Evolutionary conservation across 1,140 invertebrate species (phyloP).

Genomic region (Adoxophyes honmai): DNA sequence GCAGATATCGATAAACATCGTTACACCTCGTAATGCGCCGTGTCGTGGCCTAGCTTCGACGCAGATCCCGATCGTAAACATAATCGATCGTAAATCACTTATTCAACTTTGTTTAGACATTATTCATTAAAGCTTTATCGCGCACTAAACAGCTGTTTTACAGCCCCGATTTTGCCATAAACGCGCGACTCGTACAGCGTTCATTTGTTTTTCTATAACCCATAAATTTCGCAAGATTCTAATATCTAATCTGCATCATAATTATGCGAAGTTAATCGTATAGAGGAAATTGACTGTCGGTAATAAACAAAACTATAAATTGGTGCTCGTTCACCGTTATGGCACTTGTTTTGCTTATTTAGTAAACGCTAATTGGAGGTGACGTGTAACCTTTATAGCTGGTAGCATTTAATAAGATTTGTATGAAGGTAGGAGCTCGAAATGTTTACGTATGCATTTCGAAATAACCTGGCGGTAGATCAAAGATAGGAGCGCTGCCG

Average conservation of each 20-base stretch:
- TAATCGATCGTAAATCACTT: slow-evolving; percentile 50
- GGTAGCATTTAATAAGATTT: slow-evolving; percentile 7
- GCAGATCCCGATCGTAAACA: slow-evolving; percentile 44
- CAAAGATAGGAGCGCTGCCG: slow-evolving; percentile 22
- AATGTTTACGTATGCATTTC: slow-evolving; percentile 9
- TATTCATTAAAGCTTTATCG: slow-evolving; percentile 18
- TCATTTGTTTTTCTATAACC: background rate
- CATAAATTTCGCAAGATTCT: slow-evolving; percentile 3
- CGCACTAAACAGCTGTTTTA: slow-evolving; percentile 11
- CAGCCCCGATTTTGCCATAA: background rate
- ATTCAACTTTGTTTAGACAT: slow-evolving; percentile 44
- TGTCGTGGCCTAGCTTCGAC: slow-evolving; percentile 23
- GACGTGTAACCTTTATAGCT: slow-evolving; percentile 23
- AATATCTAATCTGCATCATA: slow-evolving; percentile 24
- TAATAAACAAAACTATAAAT: slow-evolving; percentile 27
- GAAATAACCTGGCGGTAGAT: slow-evolving; percentile 19
- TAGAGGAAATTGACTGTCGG: slow-evolving; percentile 24
- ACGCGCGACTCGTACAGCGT: slow-evolving; percentile 7
- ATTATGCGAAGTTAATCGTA: slow-evolving; percentile 23
- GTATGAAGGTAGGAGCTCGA: slow-evolving; percentile 3
- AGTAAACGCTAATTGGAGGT: slow-evolving; percentile 32
- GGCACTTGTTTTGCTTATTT: slow-evolving; percentile 25
- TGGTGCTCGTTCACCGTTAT: slow-evolving; percentile 18
- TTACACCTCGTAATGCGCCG: slow-evolving; percentile 22
- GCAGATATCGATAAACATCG: slow-evolving; percentile 19